Evolutionary conservation across 2,888 invertebrate genomes (phyloP).

Genomic region (Tenthredo notha): DNA sequence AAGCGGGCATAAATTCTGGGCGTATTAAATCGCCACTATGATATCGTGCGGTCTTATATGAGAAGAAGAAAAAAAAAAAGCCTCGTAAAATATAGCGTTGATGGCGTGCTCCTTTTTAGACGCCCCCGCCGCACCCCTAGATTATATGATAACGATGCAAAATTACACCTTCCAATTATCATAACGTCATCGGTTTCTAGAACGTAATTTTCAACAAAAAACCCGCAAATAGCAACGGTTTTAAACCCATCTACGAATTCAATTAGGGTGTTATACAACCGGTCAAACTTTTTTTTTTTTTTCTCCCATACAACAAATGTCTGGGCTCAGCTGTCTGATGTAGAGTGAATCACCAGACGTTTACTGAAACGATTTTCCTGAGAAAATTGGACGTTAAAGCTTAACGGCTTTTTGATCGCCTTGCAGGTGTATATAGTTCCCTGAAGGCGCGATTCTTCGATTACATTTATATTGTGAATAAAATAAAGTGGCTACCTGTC

Average conservation of each 20-base stretch:
- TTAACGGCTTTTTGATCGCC: slow-evolving; percentile 40
- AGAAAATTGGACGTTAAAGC: slow-evolving; percentile 34
- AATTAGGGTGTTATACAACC: not conserved
- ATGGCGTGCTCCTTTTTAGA: slow-evolving; percentile 52
- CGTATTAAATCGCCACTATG: slow-evolving; percentile 53
- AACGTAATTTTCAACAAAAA: slow-evolving; percentile 22
- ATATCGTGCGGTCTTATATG: slow-evolving; percentile 51
- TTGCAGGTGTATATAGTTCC: not conserved
- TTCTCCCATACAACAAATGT: not conserved
- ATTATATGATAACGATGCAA: slow-evolving; percentile 36
- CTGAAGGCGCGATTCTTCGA: not conserved
- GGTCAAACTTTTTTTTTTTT: not conserved
- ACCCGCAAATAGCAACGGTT: not conserved
- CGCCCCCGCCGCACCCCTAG: slow-evolving; percentile 43
- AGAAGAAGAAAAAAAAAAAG: slow-evolving; percentile 35
- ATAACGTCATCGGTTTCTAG: slow-evolving; percentile 50
- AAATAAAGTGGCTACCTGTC: slow-evolving; percentile 4
- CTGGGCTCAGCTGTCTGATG: not conserved
- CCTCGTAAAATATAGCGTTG: slow-evolving; percentile 55
- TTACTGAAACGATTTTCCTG: slow-evolving; percentile 10
- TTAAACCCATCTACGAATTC: not conserved
- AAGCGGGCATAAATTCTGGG: slow-evolving; percentile 50
- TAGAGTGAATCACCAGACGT: slow-evolving; percentile 17
- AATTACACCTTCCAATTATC: slow-evolving; percentile 53
- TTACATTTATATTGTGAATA: not conserved